phyloP scores from a whole-genome alignment of 2,888 invertebrate species.

The Villa cingulata region DNA sequence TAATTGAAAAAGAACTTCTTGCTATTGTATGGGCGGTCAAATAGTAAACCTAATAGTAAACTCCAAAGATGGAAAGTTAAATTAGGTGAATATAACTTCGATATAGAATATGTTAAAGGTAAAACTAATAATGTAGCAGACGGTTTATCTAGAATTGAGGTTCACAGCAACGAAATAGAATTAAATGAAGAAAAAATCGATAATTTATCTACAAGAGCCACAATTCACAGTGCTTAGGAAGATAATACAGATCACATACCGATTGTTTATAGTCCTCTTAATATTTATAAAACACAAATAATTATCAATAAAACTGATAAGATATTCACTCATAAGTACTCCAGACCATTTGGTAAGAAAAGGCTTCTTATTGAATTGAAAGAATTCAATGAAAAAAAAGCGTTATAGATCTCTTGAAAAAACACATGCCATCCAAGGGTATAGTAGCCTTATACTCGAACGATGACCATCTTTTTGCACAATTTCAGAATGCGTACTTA shows the following conservation, averaged over 20 bases:
- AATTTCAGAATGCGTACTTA: slow-evolving; percentile 6
- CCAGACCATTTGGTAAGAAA: slow-evolving; percentile 2
- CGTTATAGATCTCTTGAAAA: background rate
- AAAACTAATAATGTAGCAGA: background rate
- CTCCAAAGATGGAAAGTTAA: background rate
- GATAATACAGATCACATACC: slow-evolving; percentile 3
- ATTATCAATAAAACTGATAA: slow-evolving; percentile 5
- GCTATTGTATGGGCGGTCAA: no score
- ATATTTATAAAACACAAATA: slow-evolving; percentile 8
- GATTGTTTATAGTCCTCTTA: slow-evolving; percentile 3
- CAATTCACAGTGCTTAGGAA: slow-evolving; percentile 4
- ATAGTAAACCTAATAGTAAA: no score
- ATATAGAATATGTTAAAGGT: background rate
- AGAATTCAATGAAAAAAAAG: background rate
- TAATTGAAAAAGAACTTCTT: no score
- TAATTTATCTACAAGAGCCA: background rate
- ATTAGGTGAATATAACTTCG: background rate
- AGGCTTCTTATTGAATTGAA: slow-evolving; percentile 8
- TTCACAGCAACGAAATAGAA: background rate
- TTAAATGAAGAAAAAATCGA: background rate
- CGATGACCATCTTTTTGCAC: slow-evolving; percentile 2
- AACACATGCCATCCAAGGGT: slow-evolving; percentile 5
- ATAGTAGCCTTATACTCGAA: slow-evolving; percentile 6
- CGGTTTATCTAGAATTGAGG: background rate
- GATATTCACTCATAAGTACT: slow-evolving; percentile 1